phyloP scores from a whole-genome alignment of 1,140 invertebrate genomes.

The Aphis craccivora region DNA sequence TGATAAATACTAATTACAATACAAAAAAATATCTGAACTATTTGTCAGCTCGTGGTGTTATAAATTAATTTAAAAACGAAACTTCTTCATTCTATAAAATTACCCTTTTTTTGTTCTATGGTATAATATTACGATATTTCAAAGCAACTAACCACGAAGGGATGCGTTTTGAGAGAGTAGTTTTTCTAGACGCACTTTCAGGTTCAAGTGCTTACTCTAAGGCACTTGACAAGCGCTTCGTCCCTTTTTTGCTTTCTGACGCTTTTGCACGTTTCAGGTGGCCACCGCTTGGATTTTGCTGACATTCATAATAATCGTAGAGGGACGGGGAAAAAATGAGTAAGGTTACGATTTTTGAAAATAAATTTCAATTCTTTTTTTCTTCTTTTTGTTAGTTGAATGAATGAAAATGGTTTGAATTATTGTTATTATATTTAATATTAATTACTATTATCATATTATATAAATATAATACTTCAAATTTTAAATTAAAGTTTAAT shows the following conservation, averaged over 20 bases:
- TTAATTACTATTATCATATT: not conserved
- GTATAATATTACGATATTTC: constrained; percentile 21
- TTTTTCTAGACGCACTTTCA: constrained; percentile 2
- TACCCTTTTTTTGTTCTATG: not conserved
- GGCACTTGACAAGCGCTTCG: constrained; percentile 40
- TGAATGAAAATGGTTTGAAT: not conserved
- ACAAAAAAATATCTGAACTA: not conserved
- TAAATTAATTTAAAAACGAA: not conserved
- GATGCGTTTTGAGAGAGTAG: constrained; percentile 11
- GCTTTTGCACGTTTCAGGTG: constrained; percentile 51
- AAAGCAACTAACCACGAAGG: not conserved
- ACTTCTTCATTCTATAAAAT: constrained; percentile 9
- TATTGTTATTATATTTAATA: not conserved
- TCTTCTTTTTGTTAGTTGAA: not conserved
- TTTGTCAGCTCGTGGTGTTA: not conserved
- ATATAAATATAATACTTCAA: not conserved
- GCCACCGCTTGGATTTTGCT: constrained; percentile 40
- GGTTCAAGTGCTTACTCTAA: constrained; percentile 17
- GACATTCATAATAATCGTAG: constrained; percentile 28
- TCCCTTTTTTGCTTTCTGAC: constrained; percentile 45
- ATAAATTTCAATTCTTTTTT: not conserved
- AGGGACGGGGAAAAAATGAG: not conserved
- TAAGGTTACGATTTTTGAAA: not conserved
- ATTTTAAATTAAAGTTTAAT: not conserved
- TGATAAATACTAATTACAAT: not conserved